A percentile compares a stretch with the other conserved stretches of the same genome.
Evolutionary conservation across 2,888 invertebrate genomes (phyloP).

Genomic region (Coronaproctus castanopsis): DNA sequence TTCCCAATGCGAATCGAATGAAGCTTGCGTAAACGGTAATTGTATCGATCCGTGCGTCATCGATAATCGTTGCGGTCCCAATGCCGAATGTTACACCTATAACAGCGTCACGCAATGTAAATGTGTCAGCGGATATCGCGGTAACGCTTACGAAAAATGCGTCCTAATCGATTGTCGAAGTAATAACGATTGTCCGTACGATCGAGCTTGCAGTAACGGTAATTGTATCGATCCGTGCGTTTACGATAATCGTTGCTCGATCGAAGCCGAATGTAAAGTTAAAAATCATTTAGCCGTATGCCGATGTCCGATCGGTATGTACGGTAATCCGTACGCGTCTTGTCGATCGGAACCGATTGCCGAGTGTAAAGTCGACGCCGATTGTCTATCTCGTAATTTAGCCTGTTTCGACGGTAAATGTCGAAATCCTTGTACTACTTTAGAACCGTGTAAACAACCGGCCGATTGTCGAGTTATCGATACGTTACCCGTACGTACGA

Average conservation of each 20-base stretch:
- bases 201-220: constrained; percentile 64
- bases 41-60: constrained; percentile 71
- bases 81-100: constrained; percentile 59
- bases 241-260: constrained; percentile 52
- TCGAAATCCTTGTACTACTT: constrained; percentile 55
- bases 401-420: constrained; percentile 68
- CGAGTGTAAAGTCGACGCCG: constrained; percentile 59
- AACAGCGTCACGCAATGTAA: constrained; percentile 54
- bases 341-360: constrained; percentile 50
- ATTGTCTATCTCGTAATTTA: constrained; percentile 48
- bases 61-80: constrained; percentile 56
- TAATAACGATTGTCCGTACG: constrained; percentile 68
- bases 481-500: constrained; percentile 63
- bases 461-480: constrained; percentile 62
- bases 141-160: constrained; percentile 54
- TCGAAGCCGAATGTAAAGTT: constrained; percentile 55
- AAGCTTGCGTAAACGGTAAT: constrained; percentile 65
- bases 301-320: constrained; percentile 52
- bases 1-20: constrained; percentile 61
- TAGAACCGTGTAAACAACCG: constrained; percentile 60
- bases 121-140: constrained; percentile 59
- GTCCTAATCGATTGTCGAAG: constrained; percentile 61
- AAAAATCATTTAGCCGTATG: constrained; percentile 69
- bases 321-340: constrained; percentile 62
- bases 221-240: constrained; percentile 71